Evolutionary conservation across 1,140 invertebrate species (phyloP).

Genomic region (Drosophila lowei): DNA sequence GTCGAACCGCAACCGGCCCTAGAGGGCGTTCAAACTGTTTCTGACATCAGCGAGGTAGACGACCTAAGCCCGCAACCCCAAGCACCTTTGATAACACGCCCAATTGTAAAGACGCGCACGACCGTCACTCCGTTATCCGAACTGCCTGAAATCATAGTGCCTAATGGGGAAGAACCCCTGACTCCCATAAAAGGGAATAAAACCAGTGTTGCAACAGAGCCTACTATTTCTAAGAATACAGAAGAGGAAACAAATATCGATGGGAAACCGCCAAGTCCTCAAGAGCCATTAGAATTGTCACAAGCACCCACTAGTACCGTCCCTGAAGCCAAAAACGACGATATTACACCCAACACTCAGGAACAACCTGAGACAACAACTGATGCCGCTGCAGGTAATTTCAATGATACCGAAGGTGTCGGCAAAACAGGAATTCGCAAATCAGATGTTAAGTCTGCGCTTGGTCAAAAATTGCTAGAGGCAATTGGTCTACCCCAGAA

Average conservation of each 20-base stretch:
- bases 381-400: constrained; percentile 1
- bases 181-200: not conserved
- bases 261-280: not conserved
- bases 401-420: not conserved
- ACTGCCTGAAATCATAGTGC: not conserved
- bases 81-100: constrained; percentile 42
- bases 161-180: not conserved
- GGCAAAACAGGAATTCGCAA: constrained; percentile 33
- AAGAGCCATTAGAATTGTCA: constrained; percentile 14
- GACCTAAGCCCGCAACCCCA: constrained; percentile 22
- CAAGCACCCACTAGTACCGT: constrained; percentile 67
- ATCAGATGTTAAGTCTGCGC: constrained; percentile 58
- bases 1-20: constrained; percentile 64
- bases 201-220: constrained; percentile 1
- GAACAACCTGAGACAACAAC: constrained; percentile 1
- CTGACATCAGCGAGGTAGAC: not conserved
- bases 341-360: not conserved
- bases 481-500: constrained; percentile 71
- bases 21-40: not conserved
- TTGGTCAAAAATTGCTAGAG: constrained; percentile 75
- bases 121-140: constrained; percentile 46
- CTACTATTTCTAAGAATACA: not conserved
- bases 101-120: constrained; percentile 70
- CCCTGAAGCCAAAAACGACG: constrained; percentile 20
- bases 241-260: constrained; percentile 2